phyloP scores from a whole-genome alignment of 2,113 vertebrate genomes.

The Tenebrosternarchus preto region DNA sequence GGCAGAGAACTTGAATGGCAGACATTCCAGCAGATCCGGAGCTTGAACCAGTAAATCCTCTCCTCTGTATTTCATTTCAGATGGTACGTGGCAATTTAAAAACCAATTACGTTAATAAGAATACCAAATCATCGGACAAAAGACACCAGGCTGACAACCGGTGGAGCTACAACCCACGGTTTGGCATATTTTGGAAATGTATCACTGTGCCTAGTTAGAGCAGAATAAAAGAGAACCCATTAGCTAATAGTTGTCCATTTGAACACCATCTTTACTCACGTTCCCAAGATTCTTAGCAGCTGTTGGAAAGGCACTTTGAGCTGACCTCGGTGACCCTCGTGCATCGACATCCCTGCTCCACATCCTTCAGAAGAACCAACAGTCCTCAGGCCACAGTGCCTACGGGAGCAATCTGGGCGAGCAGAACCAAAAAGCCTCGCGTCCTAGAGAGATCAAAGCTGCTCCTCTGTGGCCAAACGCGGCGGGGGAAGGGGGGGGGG shows the following conservation, averaged over 20 bases:
- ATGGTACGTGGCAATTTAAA: too few relatives aligned
- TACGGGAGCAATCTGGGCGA: conserved; percentile 50
- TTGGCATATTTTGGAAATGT: not conserved
- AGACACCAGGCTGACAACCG: not conserved
- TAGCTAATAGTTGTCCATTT: conserved; percentile 38
- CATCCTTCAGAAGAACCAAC: conserved; percentile 41
- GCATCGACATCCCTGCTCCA: conserved; percentile 43
- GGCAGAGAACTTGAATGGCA: not conserved
- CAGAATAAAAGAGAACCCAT: conserved; percentile 24
- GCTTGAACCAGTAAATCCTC: not conserved
- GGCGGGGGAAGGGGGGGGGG: conserved; percentile 34
- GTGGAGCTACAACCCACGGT: not conserved
- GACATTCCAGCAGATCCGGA: not conserved
- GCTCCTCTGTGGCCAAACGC: conserved; percentile 41
- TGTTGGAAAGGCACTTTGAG: conserved; percentile 52
- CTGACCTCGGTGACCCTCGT: conserved; percentile 48
- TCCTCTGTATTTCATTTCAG: not conserved
- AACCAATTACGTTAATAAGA: not conserved
- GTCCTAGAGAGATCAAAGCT: conserved; percentile 54
- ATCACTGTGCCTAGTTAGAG: not conserved
- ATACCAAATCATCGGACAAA: not conserved
- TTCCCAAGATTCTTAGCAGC: conserved; percentile 54
- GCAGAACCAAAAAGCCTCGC: conserved; percentile 41
- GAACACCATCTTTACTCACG: conserved; percentile 39
- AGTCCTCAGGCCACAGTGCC: conserved; percentile 41